These are phyloP conservation scores for Synchiropus splendidus DNA, from an alignment of 2,113 vertebrate genomes.

Conservation along the genomic window DNA sequence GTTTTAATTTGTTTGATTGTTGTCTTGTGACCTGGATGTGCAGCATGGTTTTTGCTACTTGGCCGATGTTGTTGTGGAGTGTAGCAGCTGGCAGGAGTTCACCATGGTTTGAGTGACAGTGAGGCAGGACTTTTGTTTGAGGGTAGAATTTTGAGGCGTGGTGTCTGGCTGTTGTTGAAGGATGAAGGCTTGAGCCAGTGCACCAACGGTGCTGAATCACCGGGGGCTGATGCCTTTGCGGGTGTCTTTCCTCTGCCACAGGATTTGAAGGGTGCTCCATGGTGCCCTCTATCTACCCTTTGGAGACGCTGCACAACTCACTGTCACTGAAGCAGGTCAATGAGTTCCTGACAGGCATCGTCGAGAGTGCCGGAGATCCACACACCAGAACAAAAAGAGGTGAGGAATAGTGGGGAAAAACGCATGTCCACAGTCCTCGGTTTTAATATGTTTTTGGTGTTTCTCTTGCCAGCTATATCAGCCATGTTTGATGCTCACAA, in stretches of 20 bases:
- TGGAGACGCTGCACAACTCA: conserved; percentile 98
- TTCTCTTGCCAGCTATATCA: conserved; percentile 50
- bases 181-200: conserved; percentile 16
- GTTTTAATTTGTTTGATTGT: conserved; percentile 14
- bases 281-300: conserved; percentile 95
- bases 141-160: conserved; percentile 10
- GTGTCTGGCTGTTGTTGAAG: conserved; percentile 1
- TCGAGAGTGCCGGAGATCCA: conserved; percentile 72
- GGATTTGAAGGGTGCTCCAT: conserved; percentile 98
- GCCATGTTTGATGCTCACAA: conserved; percentile 80
- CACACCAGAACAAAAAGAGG: conserved; percentile 78
- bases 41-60: conserved; percentile 39
- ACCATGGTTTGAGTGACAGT: conserved; percentile 3
- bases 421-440: neutral
- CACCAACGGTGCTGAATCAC: conserved; percentile 9
- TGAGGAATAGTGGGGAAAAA: conserved; percentile 24
- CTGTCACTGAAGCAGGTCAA: conserved; percentile 92
- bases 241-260: conserved; percentile 62
- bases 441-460: neutral
- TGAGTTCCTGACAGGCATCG: conserved; percentile 80
- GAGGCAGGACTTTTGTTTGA: conserved; percentile 9
- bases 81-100: conserved; percentile 16
- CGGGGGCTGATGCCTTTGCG: conserved; percentile 30
- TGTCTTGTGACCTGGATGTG: conserved; percentile 17
- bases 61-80: conserved; percentile 21